Evolutionary conservation across 1,140 invertebrate genomes (phyloP).

Genomic region (Drosophila neocordata): DNA sequence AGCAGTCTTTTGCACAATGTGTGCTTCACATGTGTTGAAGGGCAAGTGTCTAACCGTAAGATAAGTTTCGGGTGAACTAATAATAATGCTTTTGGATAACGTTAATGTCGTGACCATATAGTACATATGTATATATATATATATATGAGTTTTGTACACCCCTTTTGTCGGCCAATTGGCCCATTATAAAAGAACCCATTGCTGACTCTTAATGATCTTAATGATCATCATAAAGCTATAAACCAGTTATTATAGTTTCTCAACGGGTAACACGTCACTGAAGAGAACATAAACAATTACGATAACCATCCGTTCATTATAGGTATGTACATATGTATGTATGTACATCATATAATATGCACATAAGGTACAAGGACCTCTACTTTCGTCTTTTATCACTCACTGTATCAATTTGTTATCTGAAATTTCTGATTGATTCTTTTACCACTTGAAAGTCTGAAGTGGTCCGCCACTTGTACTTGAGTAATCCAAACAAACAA

Average conservation of each 20-base stretch:
- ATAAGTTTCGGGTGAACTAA: conserved; percentile 17
- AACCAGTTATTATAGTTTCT: conserved; percentile 2
- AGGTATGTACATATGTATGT: too few relatives aligned
- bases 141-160: background rate
- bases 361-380: background rate
- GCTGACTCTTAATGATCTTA: conserved; percentile 40
- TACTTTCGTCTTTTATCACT: background rate
- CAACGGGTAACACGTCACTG: background rate
- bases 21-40: background rate
- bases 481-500: conserved; percentile 11
- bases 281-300: background rate
- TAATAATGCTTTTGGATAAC: conserved; percentile 9
- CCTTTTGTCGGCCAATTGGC: conserved; percentile 60
- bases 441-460: background rate
- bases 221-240: conserved; percentile 50
- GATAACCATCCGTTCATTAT: too few relatives aligned
- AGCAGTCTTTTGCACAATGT: background rate
- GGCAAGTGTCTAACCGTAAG: conserved; percentile 2
- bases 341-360: too few relatives aligned
- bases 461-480: background rate
- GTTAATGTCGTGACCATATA: background rate
- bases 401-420: background rate
- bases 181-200: conserved; percentile 27
- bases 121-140: background rate
- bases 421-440: background rate